Conservation (phyloP, 2,797 vertebrate species). For the Geotrypetes seraphini region DNA sequence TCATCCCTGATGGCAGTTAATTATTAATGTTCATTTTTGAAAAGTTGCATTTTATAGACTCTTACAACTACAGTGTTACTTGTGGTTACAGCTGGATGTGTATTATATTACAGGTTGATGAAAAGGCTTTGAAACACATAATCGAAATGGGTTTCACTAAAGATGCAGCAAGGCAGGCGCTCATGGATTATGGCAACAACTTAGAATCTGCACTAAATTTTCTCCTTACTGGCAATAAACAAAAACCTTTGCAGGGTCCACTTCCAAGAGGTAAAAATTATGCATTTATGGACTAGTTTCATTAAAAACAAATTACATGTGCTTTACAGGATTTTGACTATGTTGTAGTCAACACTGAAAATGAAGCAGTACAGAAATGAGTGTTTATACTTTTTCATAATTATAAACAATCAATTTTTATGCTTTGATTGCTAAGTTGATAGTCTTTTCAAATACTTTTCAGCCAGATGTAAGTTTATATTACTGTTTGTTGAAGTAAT, state of each 20-base stretch:
- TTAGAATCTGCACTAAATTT: slow-evolving; percentile 88
- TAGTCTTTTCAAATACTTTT: too few species aligned
- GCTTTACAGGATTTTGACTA: not conserved
- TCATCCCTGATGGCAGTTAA: slow-evolving; percentile 4
- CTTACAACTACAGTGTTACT: not conserved
- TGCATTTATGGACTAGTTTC: not conserved
- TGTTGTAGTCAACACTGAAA: too few species aligned
- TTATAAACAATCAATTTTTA: not conserved
- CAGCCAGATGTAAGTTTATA: too few species aligned
- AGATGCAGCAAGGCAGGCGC: slow-evolving; percentile 82
- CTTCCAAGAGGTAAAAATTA: slow-evolving; percentile 70
- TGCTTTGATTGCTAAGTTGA: too few species aligned
- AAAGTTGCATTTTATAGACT: not conserved
- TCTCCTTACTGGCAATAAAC: slow-evolving; percentile 70
- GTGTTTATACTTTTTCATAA: too few species aligned
- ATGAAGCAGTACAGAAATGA: too few species aligned
- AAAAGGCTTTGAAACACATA: slow-evolving; percentile 87
- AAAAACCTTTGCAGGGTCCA: slow-evolving; percentile 54
- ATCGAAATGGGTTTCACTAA: slow-evolving; percentile 97
- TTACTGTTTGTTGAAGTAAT: too few species aligned
- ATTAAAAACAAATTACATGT: not conserved
- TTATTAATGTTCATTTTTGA: slow-evolving; percentile 1
- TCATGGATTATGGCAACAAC: slow-evolving; percentile 93
- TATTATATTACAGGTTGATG: slow-evolving; percentile 74
- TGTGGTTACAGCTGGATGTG: not conserved